Conservation (phyloP, 2,797 vertebrate species). For the Bufotes viridis region DNA sequence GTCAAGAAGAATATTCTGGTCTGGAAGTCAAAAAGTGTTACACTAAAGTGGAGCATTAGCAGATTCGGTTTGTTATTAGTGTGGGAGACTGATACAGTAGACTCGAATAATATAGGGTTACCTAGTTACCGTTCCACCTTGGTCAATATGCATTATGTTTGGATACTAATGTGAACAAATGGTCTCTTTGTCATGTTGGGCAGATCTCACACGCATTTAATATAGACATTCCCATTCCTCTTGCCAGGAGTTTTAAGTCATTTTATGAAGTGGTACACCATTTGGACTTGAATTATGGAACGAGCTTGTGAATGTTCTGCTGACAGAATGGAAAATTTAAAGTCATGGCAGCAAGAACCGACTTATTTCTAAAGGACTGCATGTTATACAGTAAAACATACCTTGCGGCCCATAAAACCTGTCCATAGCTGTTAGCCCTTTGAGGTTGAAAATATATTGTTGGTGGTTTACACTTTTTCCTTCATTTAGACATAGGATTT, state of each 20-base stretch:
- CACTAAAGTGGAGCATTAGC: conserved; percentile 39
- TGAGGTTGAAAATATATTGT: conserved; percentile 45
- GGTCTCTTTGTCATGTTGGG: conserved; percentile 10
- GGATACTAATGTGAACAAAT: background rate
- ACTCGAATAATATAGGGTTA: conserved; percentile 51
- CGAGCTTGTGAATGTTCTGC: conserved; percentile 61
- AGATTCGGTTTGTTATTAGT: conserved; percentile 48
- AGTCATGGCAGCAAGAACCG: conserved; percentile 46
- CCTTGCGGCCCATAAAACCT: conserved; percentile 56
- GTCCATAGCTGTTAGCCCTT: conserved; percentile 53
- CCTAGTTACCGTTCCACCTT: conserved; percentile 49
- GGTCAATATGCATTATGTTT: conserved; percentile 31
- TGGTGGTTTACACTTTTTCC: conserved; percentile 50
- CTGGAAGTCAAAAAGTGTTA: conserved; percentile 22
- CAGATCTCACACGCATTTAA: conserved; percentile 54
- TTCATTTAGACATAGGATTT: conserved; percentile 39
- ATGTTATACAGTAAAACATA: conserved; percentile 59
- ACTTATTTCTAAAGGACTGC: conserved; percentile 49
- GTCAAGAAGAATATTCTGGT: conserved; percentile 11
- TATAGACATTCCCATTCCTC: conserved; percentile 49
- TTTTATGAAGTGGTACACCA: conserved; percentile 50
- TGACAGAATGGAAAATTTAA: conserved; percentile 68
- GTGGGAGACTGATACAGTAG: conserved; percentile 48
- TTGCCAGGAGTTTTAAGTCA: conserved; percentile 61
- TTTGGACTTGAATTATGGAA: conserved; percentile 62